Evolutionary conservation across 2,797 vertebrate genomes (phyloP).

Genomic region (Anguilla anguilla): DNA sequence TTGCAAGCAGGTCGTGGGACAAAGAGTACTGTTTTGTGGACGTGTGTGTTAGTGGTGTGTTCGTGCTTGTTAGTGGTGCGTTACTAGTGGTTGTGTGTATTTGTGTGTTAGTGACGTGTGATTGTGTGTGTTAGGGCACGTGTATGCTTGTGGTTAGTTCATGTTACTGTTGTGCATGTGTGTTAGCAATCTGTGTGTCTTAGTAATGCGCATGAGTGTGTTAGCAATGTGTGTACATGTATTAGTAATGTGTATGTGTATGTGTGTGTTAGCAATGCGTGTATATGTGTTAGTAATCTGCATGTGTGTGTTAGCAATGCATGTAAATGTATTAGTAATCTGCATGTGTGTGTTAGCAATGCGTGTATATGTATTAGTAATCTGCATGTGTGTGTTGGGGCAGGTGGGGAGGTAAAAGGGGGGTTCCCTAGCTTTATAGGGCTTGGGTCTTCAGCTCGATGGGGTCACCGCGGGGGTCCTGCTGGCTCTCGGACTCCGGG

Average conservation of each 20-base stretch:
- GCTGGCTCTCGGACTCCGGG: slow-evolving; percentile 74
- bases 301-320: background rate
- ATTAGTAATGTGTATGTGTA: background rate
- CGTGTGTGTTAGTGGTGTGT: background rate
- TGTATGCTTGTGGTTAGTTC: background rate
- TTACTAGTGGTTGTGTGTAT: background rate
- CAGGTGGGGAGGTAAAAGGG: background rate
- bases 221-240: background rate
- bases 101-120: background rate
- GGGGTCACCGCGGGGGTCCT: slow-evolving; percentile 81
- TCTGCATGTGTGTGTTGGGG: background rate
- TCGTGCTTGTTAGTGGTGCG: background rate
- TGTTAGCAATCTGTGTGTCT: too few relatives aligned
- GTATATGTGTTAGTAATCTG: background rate
- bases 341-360: background rate
- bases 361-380: background rate
- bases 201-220: too few relatives aligned
- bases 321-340: background rate
- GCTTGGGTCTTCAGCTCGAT: slow-evolving; percentile 93
- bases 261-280: background rate
- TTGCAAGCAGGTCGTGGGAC: background rate
- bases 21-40: background rate
- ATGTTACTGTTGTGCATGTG: background rate
- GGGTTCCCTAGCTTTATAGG: slow-evolving; percentile 22
- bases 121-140: background rate